phyloP scores from a whole-genome alignment of 1,140 invertebrate species.

The Delia radicum region DNA sequence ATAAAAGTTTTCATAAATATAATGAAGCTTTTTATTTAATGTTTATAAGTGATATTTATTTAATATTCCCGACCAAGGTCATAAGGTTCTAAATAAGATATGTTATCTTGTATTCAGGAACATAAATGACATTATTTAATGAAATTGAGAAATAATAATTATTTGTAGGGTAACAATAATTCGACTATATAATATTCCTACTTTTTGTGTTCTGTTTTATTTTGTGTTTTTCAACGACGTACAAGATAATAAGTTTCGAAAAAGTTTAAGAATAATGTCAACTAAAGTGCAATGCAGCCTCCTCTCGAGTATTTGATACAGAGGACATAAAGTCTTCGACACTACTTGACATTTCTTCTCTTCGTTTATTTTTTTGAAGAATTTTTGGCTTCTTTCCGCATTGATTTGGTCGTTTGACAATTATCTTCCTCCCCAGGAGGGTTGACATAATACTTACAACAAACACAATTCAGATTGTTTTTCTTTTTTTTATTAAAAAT shows the following conservation, averaged over 20 bases:
- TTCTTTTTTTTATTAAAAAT: background rate
- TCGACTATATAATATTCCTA: background rate
- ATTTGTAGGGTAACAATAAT: background rate
- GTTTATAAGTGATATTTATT: too few species aligned
- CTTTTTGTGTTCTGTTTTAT: background rate
- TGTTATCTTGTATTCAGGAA: background rate
- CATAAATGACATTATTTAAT: too few species aligned
- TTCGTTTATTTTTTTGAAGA: background rate
- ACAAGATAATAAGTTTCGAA: background rate
- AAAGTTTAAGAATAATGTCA: constrained; percentile 17
- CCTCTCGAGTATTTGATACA: background rate
- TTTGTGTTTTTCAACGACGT: background rate
- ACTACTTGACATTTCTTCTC: constrained; percentile 9
- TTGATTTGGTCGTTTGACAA: constrained; percentile 21
- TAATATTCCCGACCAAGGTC: too few species aligned
- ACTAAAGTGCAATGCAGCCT: background rate
- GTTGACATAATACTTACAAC: background rate
- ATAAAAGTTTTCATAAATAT: too few species aligned
- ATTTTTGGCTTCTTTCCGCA: constrained; percentile 22
- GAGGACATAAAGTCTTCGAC: constrained; percentile 5
- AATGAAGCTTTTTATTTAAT: too few species aligned
- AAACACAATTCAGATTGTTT: background rate
- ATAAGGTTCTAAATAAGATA: background rate
- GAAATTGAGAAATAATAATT: too few species aligned
- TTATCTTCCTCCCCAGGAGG: constrained; percentile 13